Base-by-base conservation (phyloP, 2,797 vertebrate genomes). In the Mus caroli region DNA sequence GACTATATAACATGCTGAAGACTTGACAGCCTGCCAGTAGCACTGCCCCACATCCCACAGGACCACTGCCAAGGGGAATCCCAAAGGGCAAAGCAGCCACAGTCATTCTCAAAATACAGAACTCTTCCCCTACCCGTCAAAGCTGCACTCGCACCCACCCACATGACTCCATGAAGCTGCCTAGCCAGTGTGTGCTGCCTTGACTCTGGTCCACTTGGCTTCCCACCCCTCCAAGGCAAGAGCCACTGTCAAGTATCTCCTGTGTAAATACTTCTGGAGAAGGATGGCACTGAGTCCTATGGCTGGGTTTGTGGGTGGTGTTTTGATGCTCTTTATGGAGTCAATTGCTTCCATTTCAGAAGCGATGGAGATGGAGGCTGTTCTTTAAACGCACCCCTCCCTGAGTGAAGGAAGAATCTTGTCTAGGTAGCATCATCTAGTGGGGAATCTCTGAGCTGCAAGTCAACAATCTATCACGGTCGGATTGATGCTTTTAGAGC, bases 331-430 rank as follows among this genome's bases (percentile, higher is more conserved):
- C 69, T 64, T 67, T n/a, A 77, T 92, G 77, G 58, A 92, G 77
- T 76, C 90, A 71, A 60, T 19, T 26, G 19, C 79, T 46, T 95
- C 71, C 34, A n/a, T 89, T 90, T 94, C 56, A 20, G 43, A 86
- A 94, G 80, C 80, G 52, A 83, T 46, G 62, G 12, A 15, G 37
- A 91, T 69, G 89, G 93, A 87, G 52, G 14, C 11, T n/a, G 62
- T 26, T 64, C 56, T 83, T 87, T 92, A 90, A 95, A 92, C 62
- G 20, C 11, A 89, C 40, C 46, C 54, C 90, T 76, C 46, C 54
- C 90, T 76, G 46, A 14, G 10, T 62, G 43, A 92, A 92, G 9
- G 22, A 78, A 94, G 92, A 78, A 8, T 34, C 40, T 43, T 26
- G 52, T 95, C 71, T 80, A 31, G 50, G 77, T 84, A 64, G 93